Percentiles rank a stretch among this genome's conserved stretches.
These are phyloP conservation scores for Nyctibius bracteatus DNA, from an alignment of 2,113 vertebrate genomes.

Conservation along the genomic window DNA sequence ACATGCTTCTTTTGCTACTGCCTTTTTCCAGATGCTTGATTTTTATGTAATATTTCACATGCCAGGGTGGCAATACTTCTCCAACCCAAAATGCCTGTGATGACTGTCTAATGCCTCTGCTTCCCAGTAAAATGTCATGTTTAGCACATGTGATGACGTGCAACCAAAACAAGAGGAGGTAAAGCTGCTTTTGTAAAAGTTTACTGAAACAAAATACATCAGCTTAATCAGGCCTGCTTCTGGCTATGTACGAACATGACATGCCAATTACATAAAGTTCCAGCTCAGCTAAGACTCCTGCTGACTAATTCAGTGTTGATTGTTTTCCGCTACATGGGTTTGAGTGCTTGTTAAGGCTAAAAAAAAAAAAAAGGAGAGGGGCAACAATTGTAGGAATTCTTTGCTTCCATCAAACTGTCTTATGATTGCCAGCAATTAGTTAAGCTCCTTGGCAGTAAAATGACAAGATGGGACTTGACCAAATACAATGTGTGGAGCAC, in stretches of 20 bases:
- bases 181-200: constrained; percentile 81
- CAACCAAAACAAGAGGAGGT: constrained; percentile 63
- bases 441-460: constrained; percentile 87
- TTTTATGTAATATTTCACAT: not conserved
- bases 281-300: constrained; percentile 88
- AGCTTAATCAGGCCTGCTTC: constrained; percentile 87
- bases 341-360: constrained; percentile 87
- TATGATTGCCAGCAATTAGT: constrained; percentile 97
- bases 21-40: not conserved
- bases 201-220: constrained; percentile 87
- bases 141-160: constrained; percentile 60
- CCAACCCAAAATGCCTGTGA: not conserved
- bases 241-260: constrained; percentile 81
- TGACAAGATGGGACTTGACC: constrained; percentile 89
- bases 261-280: constrained; percentile 94
- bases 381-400: constrained; percentile 80
- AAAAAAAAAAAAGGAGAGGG: not conserved
- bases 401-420: constrained; percentile 82
- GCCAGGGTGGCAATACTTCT: not conserved
- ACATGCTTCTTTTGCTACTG: not conserved
- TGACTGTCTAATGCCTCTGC: not conserved
- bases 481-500: constrained; percentile 89
- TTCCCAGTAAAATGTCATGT: constrained; percentile 33
- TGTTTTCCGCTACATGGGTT: constrained; percentile 89
- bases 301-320: constrained; percentile 93